phyloP scores from a whole-genome alignment of 1,140 invertebrate species.

The Phocides pigmalion region DNA sequence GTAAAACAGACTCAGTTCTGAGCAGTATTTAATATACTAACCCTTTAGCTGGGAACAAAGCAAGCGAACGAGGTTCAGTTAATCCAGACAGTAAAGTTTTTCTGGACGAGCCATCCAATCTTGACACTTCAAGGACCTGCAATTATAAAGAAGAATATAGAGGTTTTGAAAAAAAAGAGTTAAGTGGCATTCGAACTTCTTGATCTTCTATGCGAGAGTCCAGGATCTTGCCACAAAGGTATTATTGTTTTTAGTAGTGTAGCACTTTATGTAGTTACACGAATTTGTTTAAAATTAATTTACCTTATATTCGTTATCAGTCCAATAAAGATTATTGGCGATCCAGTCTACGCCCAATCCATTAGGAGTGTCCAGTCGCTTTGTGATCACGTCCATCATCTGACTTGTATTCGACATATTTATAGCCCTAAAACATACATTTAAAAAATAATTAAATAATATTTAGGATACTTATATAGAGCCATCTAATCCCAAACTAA shows the following conservation, averaged over 20 bases:
- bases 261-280: too few species aligned
- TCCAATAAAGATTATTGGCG: slow-evolving; percentile 95
- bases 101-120: slow-evolving; percentile 90
- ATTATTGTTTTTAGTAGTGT: too few species aligned
- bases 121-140: slow-evolving; percentile 90
- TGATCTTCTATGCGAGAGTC: too few species aligned
- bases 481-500: not conserved
- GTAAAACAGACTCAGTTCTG: slow-evolving; percentile 2
- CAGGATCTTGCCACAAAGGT: too few species aligned
- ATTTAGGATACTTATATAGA: too few species aligned
- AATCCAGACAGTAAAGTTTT: slow-evolving; percentile 89
- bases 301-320: slow-evolving; percentile 91
- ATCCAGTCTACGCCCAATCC: slow-evolving; percentile 95
- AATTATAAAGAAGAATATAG: slow-evolving; percentile 14
- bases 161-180: too few species aligned
- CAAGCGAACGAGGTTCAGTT: slow-evolving; percentile 90
- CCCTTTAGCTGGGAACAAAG: slow-evolving; percentile 90
- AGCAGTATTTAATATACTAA: slow-evolving; percentile 64
- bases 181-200: too few species aligned
- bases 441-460: not conserved
- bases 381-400: slow-evolving; percentile 84
- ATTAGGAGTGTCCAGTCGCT: slow-evolving; percentile 87
- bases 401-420: slow-evolving; percentile 88
- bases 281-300: slow-evolving; percentile 1
- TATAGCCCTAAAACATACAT: slow-evolving; percentile 81